Conservation (phyloP, 2,113 vertebrate genomes). For the Antechinus flavipes region DNA sequence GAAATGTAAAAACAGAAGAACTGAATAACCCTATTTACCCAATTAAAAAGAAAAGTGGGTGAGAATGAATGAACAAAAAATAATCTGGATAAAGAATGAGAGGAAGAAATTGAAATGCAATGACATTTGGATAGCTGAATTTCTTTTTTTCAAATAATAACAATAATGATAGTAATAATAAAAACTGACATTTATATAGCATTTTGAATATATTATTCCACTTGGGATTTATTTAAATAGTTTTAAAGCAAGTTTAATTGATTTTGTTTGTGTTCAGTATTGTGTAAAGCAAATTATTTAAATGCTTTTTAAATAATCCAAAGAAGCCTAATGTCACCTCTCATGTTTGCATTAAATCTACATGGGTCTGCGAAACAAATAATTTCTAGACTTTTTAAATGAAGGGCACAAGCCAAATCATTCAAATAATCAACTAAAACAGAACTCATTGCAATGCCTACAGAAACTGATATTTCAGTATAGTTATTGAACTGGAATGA, state of each 20-base stretch:
- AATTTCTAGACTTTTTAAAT: neutral
- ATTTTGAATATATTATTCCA: neutral
- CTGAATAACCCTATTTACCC: neutral
- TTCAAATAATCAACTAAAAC: neutral
- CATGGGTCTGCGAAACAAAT: neutral
- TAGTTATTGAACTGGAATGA: neutral
- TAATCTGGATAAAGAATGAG: neutral
- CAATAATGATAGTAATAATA: neutral
- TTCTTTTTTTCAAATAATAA: neutral
- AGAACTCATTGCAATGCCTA: neutral
- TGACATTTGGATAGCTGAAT: neutral
- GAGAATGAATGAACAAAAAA: neutral
- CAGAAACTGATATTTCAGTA: neutral
- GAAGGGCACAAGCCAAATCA: neutral
- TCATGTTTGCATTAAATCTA: neutral
- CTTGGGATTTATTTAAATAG: neutral
- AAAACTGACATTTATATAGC: neutral
- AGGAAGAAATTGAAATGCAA: neutral
- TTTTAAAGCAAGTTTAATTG: neutral
- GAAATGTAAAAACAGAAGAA: neutral
- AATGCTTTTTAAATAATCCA: neutral
- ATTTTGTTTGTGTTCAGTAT: neutral
- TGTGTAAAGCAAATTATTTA: neutral
- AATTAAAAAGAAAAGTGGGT: neutral
- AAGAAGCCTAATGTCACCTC: neutral